Evolutionary conservation across 1,140 invertebrate genomes (phyloP), one percentile per base, ranked within the genome.

Genomic region (Leptonema lineaticorne): DNA sequence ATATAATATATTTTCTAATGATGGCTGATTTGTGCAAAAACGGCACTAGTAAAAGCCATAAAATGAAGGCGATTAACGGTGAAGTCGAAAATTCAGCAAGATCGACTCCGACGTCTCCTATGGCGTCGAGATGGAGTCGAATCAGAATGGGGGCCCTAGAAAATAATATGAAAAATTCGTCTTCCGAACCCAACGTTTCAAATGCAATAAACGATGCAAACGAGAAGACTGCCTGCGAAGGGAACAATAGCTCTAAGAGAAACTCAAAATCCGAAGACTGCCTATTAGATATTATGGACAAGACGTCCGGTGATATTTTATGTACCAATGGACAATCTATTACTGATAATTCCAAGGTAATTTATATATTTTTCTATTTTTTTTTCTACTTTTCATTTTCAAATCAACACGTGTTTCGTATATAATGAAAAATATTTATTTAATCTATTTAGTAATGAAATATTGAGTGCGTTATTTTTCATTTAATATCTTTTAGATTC

Each of bases 221-320:
- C 29, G 22, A 64, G 27, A 64, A 69, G 65, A 73, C 71, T 69
- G 67, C 41, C 30, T 37, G 11, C 33, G 60, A 69, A 48, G 68
- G 63, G 48, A 66, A 69, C 33, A 65, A 68, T 56, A 67, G 16
- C 18, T 22, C 53, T 22, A 72, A 73, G 66, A 59, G 71, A 68
- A 73, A 73, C 46, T 73, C 71, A 27, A 73, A 73, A 41, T 73
- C 71, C 69, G 71, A 73, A 73, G 71, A 73, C 33, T 73, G 71
- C 63, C 67, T 73, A 69, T 64, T 73, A 65, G 68, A 73, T 28
- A 53, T 53, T 29, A 67, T 72, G 66, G 68, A 69, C 63, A 69
- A 68, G 60, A 18, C 68, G 16, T 63, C 59, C 66, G 70, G 62
- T 66, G 65, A 69, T 63, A 62, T 71, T 66, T 66, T 71, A 66